Base-by-base conservation (phyloP, 1,140 invertebrate species). In the Heliconius eleuchia region DNA sequence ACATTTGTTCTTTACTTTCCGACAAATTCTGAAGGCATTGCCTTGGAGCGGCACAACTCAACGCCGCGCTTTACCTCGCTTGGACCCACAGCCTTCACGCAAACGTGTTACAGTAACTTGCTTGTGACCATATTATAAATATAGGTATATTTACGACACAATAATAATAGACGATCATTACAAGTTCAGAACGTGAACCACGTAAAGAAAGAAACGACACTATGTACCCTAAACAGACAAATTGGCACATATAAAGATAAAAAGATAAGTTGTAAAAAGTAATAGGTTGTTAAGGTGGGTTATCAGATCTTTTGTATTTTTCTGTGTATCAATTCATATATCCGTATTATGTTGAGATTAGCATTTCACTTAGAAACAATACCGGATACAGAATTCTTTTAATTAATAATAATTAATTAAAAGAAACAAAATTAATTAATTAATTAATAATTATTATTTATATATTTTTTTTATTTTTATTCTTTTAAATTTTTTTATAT, bases 261-360 rank as follows among this genome's bases (percentile, higher is more conserved):
- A 46, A 30, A 66, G 60, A 66, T 66, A 66, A 66, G 60, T 66
- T 27, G 23, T 66, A 66, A 66, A 66, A 66, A 66, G 60, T 66
- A 66, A 66, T 30, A 66, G 60, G 60, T 66, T 66, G 60, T 66
- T 66, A 66, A 23, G n/a, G 23, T 66, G n/a, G 23, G 57, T n/a
- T 66, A 16, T 30, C 9, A 66, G 3, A 66, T 27, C 11, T 66
- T 66, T 66, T 27, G 3, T 66, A 66, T 66, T 30, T 30, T 66
- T 8, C 60, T 66, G 60, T 13, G 30, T 27, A 27, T 16, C 52
- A 55, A 55, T 55, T 55, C 19, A 8, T 55, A 55, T 5, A 55
- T 52, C 19, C 50, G 18, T 52, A 52, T 7, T 34, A 19, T 52
- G 16, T 52, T 19, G 19, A 19, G 19, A 57, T n/a, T 52, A 52